Conservation (phyloP, 2,113 vertebrate genomes). For the Gopherus flavomarginatus region DNA sequence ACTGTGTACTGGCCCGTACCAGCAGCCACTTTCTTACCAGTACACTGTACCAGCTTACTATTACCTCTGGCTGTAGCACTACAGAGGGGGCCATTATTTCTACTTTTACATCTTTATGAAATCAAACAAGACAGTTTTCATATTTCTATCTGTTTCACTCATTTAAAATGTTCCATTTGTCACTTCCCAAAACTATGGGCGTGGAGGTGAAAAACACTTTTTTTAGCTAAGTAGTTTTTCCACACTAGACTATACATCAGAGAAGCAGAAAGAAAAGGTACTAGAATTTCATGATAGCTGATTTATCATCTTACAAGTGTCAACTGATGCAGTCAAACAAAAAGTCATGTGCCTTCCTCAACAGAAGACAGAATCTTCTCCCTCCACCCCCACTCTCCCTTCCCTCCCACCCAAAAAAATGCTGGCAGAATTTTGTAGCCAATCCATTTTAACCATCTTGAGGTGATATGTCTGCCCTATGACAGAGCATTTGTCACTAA, state of each 20-base stretch:
- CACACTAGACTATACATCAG: neutral
- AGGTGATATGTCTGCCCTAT: neutral
- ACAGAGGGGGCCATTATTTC: neutral
- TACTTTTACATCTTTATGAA: neutral
- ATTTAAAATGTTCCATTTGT: neutral
- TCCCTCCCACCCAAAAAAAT: neutral
- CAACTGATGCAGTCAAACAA: neutral
- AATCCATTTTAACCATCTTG: neutral
- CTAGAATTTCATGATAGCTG: neutral
- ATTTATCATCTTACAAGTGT: fast-evolving
- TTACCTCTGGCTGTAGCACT: neutral
- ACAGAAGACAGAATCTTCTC: neutral
- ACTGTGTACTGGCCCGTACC: too few relatives aligned
- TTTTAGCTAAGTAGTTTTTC: neutral
- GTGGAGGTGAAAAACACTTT: neutral
- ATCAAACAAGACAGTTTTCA: neutral
- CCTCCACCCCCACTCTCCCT: neutral
- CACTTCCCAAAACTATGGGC: fast-evolving
- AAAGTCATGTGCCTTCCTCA: too few relatives aligned
- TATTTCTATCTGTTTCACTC: neutral
- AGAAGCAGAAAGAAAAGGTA: neutral
- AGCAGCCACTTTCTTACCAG: too few relatives aligned
- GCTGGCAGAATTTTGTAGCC: neutral
- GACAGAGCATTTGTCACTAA: neutral
- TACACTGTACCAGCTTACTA: too few relatives aligned